Evolutionary conservation across 2,113 vertebrate genomes (phyloP).

Genomic region (Anolis carolinensis): DNA sequence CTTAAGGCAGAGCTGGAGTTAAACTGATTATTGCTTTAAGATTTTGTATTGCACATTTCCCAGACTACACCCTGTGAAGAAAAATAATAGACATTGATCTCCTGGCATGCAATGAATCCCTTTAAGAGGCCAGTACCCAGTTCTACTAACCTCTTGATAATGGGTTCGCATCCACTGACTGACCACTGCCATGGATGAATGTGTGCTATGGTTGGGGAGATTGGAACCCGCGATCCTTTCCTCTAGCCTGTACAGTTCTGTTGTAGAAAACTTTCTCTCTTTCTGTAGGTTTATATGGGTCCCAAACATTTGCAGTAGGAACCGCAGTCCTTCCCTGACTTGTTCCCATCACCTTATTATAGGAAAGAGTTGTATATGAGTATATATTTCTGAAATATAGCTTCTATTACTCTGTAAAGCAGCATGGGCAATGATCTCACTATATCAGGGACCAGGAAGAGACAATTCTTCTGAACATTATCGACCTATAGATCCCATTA

Average conservation of each 20-base stretch:
- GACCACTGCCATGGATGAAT: neutral
- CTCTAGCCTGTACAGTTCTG: neutral
- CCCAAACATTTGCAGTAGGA: neutral
- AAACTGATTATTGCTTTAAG: neutral
- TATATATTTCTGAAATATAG: neutral
- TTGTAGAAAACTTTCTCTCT: neutral
- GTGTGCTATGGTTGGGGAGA: neutral
- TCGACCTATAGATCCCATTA: neutral
- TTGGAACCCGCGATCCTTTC: neutral
- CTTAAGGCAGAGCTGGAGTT: slow-evolving; percentile 12
- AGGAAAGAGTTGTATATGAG: neutral
- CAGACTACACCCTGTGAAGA: slow-evolving; percentile 32
- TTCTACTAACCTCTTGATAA: neutral
- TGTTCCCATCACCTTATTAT: neutral
- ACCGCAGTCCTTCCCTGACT: neutral
- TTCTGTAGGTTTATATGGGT: neutral
- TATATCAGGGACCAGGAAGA: neutral
- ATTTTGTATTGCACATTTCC: slow-evolving; percentile 29
- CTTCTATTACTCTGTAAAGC: neutral
- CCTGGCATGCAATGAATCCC: neutral
- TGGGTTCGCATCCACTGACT: neutral
- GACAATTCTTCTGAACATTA: neutral
- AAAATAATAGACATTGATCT: slow-evolving; percentile 28
- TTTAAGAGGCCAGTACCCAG: fast-evolving
- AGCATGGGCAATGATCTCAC: neutral